Base-by-base conservation (phyloP, 1,140 invertebrate species). In the Trichogramma pretiosum region DNA sequence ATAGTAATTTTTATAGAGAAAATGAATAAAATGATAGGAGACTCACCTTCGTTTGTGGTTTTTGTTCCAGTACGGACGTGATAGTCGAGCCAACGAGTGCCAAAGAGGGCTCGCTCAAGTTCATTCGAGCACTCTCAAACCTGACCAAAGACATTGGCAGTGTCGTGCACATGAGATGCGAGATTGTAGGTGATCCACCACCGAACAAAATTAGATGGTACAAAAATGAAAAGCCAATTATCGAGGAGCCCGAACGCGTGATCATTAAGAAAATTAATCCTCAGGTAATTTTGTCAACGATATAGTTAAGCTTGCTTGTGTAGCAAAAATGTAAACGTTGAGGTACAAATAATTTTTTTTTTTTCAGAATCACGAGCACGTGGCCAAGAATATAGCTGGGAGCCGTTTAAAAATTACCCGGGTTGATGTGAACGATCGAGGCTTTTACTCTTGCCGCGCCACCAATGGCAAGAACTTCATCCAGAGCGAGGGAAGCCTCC, bases 381-480 rank as follows among this genome's bases (percentile, higher is more conserved):
- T 55, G 1, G 61, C 56, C 9, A 61, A 60, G 17, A 64, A 64
- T 22, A 41, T 59, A 34, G 58, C 56, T 14, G 57, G 61, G 13
- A 62, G 59, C 44, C 58, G 60, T 18, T 64, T 87, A 17, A 72
- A 76, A 37, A 82, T 88, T 46, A 65, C 61, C 26, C 72, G 78
- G 40, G 56, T 84, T 32, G 79, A 83, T 49, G 70, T 76, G 13
- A 76, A 79, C 46, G 85, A 87, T 62, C 75, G 74, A 26, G 84
- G 82, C 16, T 82, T 76, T 64, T 85, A 86, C 59, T 75, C 74
- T n/a, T 87, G 84, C 64, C 74, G 78, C 46, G 82, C 77, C 1
- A 64, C 59, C 28, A 84, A 82, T 54, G 76, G 74, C 4, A 65
- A 74, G n/a, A 73, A 78, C 49, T 72, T 65, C 48, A 76, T 82